Base-by-base conservation (phyloP, 2,113 vertebrate genomes). In the Kryptolebias marmoratus region DNA sequence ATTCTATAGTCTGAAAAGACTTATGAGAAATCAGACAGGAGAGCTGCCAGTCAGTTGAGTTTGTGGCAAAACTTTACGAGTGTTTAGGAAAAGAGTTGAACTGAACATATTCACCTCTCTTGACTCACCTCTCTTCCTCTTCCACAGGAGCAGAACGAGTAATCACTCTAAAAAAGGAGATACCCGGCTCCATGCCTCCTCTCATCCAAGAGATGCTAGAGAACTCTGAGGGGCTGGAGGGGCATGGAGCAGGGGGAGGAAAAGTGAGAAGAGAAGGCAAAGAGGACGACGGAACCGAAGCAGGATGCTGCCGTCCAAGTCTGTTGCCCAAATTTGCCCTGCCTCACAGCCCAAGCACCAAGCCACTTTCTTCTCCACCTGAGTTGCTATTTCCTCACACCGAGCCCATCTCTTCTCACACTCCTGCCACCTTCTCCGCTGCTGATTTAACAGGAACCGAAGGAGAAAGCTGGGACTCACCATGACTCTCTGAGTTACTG, bases 281-380 rank as follows among this genome's bases (percentile, higher is more conserved):
- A 42, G 71, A 64, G 39, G 80, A 84, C 47, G 77, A 79, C 0
- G 44, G 77, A 27, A 42, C 68, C 1, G 75, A 86, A 0, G 18
- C 69, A 0, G 65, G 61, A 42, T 83, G 93, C 90, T 93, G 94
- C 81, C 95, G 92, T 79, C 93, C 93, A 47, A 95, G 94, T 84
- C 92, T 93, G 2, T 95, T 95, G 0, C 95, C 94, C 59, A 94
- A 92, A 27, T 66, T 71, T 0, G 27, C 61, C 12, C 7, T 14
- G 75, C 96, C 95, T 10, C 91, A 92, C 87, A 95, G 95, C 90
- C 94, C 88, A 68, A 96, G 95, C 83, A 95, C 95, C 0, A 88
- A 84, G 50, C 94, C 93, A 87, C 94, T 22, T 22, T 22, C 22
- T 22, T 22, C 22, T 22, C 22, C 22, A 22, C 22, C 22, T 22